A percentile compares a stretch with the other conserved stretches of the same genome.
phyloP scores from a whole-genome alignment of 2,113 vertebrate genomes.

The Taxidea taxus region DNA sequence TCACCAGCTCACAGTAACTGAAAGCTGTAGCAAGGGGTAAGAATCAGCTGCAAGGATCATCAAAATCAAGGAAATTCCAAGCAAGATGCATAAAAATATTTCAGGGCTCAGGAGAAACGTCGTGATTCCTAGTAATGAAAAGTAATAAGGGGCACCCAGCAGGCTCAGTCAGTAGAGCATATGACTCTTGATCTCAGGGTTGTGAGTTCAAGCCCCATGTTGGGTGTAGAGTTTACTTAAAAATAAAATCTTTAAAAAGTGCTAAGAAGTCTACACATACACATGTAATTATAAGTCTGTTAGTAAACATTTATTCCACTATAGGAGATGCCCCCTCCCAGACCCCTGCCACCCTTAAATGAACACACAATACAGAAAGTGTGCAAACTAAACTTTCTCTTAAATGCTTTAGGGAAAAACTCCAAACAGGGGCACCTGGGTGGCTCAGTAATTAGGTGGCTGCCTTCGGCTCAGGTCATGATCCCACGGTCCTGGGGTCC shows the following conservation, averaged over 20 bases:
- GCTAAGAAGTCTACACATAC: not conserved
- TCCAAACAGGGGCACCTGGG: not conserved
- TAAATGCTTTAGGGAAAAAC: conserved; percentile 1
- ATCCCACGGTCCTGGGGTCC: no score
- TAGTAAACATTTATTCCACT: not conserved
- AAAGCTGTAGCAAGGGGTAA: conserved; percentile 8
- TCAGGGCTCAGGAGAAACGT: conserved; percentile 12
- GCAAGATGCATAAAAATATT: conserved; percentile 15
- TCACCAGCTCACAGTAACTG: not conserved
- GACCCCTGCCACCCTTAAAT: not conserved
- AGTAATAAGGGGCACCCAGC: not conserved
- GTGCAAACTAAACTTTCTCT: conserved; percentile 10
- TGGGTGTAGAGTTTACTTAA: not conserved
- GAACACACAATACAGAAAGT: conserved; percentile 10
- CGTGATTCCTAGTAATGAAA: not conserved
- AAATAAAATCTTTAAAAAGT: not conserved
- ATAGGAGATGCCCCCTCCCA: not conserved
- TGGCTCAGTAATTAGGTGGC: no score
- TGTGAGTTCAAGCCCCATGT: not conserved
- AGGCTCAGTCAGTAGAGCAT: not conserved
- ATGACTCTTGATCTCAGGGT: not conserved
- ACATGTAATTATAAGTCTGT: not conserved
- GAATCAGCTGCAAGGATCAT: conserved; percentile 16
- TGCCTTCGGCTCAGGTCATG: no score
- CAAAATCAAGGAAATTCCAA: conserved; percentile 38